Percentiles rank a stretch among this genome's conserved stretches.
phyloP scores from a whole-genome alignment of 2,888 invertebrate genomes.

The Acanthosepion esculentum region DNA sequence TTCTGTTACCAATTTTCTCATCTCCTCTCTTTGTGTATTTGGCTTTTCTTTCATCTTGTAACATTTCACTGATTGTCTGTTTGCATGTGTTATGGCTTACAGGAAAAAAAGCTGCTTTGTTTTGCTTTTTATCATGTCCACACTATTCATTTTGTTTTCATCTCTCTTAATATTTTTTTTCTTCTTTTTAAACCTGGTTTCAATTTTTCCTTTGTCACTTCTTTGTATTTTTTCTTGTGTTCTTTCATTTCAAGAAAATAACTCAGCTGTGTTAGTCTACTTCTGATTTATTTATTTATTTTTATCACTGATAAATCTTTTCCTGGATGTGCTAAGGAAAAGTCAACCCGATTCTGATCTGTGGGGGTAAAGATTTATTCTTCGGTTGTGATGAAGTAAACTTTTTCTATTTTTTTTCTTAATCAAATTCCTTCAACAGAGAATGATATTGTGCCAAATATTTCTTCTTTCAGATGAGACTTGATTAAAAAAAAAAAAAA shows the following conservation, averaged over 20 bases:
- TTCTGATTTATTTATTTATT: too few relatives aligned
- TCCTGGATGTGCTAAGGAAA: not conserved
- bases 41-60: not conserved
- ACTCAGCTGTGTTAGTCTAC: too few relatives aligned
- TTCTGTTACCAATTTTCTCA: not conserved
- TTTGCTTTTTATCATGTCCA: too few relatives aligned
- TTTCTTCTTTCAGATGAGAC: not conserved
- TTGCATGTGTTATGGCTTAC: too few relatives aligned
- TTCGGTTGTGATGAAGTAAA: not conserved
- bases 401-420: not conserved
- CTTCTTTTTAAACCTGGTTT: too few relatives aligned
- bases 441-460: slow-evolving; percentile 23
- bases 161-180: too few relatives aligned
- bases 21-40: not conserved
- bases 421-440: not conserved
- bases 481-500: not conserved
- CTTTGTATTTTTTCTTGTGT: too few relatives aligned
- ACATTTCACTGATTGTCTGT: too few relatives aligned
- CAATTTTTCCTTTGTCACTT: too few relatives aligned
- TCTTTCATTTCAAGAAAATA: too few relatives aligned
- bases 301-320: not conserved
- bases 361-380: slow-evolving; percentile 22
- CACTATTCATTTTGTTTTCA: too few relatives aligned
- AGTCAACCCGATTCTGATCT: not conserved
- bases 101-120: too few relatives aligned